phyloP scores from a whole-genome alignment of 2,797 vertebrate species.

The Tokudaia muenninki region DNA sequence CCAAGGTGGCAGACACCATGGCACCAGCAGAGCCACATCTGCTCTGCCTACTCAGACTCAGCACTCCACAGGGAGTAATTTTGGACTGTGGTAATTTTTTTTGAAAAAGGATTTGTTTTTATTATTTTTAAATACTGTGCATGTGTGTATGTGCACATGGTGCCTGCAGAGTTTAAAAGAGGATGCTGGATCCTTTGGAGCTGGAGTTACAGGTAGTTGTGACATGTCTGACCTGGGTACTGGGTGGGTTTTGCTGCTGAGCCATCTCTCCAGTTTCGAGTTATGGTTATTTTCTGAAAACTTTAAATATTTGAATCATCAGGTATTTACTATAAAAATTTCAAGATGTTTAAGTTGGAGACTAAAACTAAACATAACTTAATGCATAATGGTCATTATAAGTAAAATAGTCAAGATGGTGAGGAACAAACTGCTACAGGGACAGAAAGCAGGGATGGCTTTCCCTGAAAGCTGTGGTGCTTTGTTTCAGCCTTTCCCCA shows the following conservation, averaged over 20 bases:
- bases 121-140: neutral
- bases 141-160: neutral
- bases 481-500: slow-evolving; percentile 13
- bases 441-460: neutral
- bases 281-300: slow-evolving; percentile 62
- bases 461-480: neutral
- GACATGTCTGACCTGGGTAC: neutral
- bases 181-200: neutral
- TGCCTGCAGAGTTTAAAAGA: neutral
- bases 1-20: slow-evolving; percentile 11
- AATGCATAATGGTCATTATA: neutral
- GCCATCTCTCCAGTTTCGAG: neutral
- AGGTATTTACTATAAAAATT: slow-evolving; percentile 56
- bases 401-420: neutral
- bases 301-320: slow-evolving; percentile 42
- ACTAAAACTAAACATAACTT: slow-evolving; percentile 61
- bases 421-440: neutral
- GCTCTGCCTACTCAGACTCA: neutral
- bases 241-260: neutral
- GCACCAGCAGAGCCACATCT: neutral
- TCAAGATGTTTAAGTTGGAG: slow-evolving; percentile 42
- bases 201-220: neutral
- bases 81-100: slow-evolving; percentile 36
- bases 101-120: neutral
- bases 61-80: neutral